Conservation (phyloP, 2,113 vertebrate genomes). For the Vombatus ursinus region DNA sequence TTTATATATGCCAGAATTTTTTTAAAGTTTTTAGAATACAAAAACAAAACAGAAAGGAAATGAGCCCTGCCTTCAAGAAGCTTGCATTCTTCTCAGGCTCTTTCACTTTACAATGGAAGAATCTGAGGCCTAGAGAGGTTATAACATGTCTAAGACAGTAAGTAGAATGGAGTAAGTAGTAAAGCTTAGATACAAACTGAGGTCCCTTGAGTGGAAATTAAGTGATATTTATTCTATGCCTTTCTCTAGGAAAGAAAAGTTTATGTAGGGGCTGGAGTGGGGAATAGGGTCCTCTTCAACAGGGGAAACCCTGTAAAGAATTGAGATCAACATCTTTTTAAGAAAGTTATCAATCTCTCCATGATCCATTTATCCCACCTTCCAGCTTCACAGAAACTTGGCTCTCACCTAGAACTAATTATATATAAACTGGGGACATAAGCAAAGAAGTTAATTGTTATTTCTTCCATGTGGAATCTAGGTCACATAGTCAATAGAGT, state of each 20-base stretch:
- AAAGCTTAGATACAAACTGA: neutral
- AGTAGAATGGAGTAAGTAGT: neutral
- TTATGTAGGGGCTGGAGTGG: too few relatives aligned
- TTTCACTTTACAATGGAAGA: neutral
- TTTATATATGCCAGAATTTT: neutral
- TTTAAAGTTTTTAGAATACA: neutral
- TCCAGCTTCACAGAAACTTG: neutral
- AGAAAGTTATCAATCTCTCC: neutral
- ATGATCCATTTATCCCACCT: neutral
- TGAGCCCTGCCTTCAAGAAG: neutral
- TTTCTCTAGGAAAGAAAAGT: neutral
- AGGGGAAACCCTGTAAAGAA: neutral
- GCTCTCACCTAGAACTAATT: neutral
- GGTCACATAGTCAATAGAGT: neutral
- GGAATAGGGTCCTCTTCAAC: neutral
- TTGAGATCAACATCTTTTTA: neutral
- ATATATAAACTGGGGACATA: neutral
- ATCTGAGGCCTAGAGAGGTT: neutral
- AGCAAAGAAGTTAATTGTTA: neutral
- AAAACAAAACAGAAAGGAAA: neutral
- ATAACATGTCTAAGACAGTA: neutral
- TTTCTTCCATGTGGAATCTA: neutral
- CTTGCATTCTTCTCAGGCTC: neutral
- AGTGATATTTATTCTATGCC: neutral
- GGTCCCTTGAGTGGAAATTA: neutral